Evolutionary conservation across 2,113 vertebrate genomes (phyloP).

Genomic region (Thomomys bottae): DNA sequence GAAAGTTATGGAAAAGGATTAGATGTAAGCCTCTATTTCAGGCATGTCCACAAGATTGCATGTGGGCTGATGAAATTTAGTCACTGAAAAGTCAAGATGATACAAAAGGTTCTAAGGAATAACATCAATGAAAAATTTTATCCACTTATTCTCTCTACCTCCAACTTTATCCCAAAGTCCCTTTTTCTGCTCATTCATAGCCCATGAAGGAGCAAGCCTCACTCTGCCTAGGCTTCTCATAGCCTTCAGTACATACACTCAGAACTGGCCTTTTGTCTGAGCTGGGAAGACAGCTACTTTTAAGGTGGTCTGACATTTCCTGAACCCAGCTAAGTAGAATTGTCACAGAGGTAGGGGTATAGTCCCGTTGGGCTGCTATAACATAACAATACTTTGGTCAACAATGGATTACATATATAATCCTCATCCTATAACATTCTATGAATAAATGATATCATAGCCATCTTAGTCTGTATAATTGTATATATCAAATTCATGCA

Average conservation of each 20-base stretch:
- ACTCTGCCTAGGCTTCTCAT: not conserved
- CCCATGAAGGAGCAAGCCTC: not conserved
- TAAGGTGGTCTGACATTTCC: not conserved
- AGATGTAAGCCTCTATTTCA: not conserved
- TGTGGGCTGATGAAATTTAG: not conserved
- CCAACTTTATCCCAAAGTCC: not conserved
- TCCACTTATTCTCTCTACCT: not conserved
- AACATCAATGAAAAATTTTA: not conserved
- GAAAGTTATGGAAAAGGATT: not conserved
- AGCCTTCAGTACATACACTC: no score
- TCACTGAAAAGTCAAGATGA: not conserved
- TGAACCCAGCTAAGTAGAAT: not conserved
- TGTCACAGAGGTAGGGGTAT: accelerated
- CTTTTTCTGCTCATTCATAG: not conserved
- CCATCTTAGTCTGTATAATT: not conserved
- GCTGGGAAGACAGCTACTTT: not conserved
- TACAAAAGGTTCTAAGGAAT: not conserved
- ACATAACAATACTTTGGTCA: not conserved
- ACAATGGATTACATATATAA: not conserved
- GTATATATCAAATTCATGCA: not conserved
- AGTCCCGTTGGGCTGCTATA: not conserved
- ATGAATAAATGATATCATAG: not conserved
- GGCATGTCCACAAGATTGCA: not conserved
- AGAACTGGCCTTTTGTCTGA: not conserved
- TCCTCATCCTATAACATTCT: not conserved